Conservation (phyloP, 2,888 invertebrate species). For the Xylophagus ater region DNA sequence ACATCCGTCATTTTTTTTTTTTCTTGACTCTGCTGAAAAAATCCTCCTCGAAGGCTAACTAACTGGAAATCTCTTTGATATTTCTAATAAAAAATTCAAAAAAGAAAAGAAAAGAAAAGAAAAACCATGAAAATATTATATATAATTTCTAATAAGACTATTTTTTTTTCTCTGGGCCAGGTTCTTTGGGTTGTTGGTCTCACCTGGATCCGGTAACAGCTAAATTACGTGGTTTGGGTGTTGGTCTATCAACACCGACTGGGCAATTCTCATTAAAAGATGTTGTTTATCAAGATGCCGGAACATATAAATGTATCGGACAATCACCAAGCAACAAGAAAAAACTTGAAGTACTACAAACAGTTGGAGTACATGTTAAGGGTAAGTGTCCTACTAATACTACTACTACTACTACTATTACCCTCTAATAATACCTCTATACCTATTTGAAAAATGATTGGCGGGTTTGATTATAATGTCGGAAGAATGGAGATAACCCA, state of each 20-base stretch:
- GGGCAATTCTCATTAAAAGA: slow-evolving; percentile 55
- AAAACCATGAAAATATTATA: no score
- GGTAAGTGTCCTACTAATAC: slow-evolving; percentile 41
- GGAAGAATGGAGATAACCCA: no score
- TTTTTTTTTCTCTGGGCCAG: slow-evolving; percentile 30
- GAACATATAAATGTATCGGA: slow-evolving; percentile 61
- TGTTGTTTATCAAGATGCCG: slow-evolving; percentile 65
- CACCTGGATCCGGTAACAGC: slow-evolving; percentile 44
- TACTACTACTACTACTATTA: no score
- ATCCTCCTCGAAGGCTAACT: no score
- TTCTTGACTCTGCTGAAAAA: no score
- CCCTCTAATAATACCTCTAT: no score
- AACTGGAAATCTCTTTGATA: no score
- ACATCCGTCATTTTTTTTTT: no score
- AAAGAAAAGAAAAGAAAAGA: background rate
- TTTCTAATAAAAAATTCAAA: no score
- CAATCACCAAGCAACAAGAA: slow-evolving; percentile 39
- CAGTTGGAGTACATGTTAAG: slow-evolving; percentile 44
- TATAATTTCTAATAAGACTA: no score
- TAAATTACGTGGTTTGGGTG: slow-evolving; percentile 44
- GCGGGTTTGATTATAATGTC: no score
- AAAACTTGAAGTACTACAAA: slow-evolving; percentile 44
- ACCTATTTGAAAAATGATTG: no score
- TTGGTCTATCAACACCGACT: slow-evolving; percentile 43
- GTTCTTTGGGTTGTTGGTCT: slow-evolving; percentile 54